Evolutionary conservation across 2,797 vertebrate genomes (phyloP), one percentile per base, ranked within the genome.

Genomic region (Eulemur coronatus): DNA sequence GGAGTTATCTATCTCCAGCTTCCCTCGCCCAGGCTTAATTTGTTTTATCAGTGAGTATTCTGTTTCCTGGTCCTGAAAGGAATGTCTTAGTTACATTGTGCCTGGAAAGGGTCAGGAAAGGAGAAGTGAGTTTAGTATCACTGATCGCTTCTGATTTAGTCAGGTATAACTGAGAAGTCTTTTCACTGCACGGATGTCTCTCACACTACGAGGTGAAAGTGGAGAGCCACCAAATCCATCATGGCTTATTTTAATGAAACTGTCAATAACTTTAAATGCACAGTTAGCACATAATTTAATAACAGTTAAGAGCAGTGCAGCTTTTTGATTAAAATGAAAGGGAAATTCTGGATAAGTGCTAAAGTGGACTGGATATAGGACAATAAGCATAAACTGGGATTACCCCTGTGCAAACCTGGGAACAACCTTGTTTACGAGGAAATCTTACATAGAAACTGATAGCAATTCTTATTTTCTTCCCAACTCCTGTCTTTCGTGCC

Each of bases 31-130:
- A 5, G 17, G 22, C 52, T 76, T 92, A 92, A 35, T 90, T 96
- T 76, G 72, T 48, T 89, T 89, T n/a, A 82, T 92, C 76, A 85
- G 35, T 17, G 67, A 70, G 57, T 63, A 9, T 82, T 92, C 63
- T 97, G 30, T 84, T 96, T 87, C 81, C 65, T 52, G n/a, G 10
- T 87, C 22, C 59, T 94, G 50, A 92, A 96, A 84, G 81, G 59
- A 81, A 81, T 75, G n/a, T 67, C 38, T 67, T 82, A 61, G 67
- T 91, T 93, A 52, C 26, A 26, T 14, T 67, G 48, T 78, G 28
- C 38, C 63, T 92, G 30, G n/a, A 63, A 84, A 82, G 69, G 65
- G 24, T 87, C 57, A 43, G 69, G 69, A 82, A 73, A 92, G 35
- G 67, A 38, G 69, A 92, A 70, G n/a, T 38, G 69, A 15, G 14